A percentile compares a stretch with the other conserved stretches of the same genome.
These are phyloP conservation scores for Gortyna flavago DNA, from an alignment of 2,888 invertebrate species.

Conservation along the genomic window DNA sequence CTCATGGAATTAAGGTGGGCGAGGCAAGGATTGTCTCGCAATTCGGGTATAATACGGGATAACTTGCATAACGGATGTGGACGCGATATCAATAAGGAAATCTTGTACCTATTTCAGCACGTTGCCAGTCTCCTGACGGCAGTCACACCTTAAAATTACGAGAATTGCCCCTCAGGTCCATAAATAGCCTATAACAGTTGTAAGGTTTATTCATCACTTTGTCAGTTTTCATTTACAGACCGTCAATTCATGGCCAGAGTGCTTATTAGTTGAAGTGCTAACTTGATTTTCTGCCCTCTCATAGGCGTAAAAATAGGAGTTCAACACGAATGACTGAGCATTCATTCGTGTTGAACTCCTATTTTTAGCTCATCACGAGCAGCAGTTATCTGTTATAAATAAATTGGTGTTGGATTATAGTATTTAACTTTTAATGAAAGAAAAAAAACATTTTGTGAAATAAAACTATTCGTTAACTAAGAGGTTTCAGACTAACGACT, in stretches of 20 bases:
- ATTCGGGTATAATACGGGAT: not conserved
- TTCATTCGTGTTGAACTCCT: not conserved
- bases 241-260: not conserved
- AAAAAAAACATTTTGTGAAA: not conserved
- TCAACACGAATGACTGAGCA: too few species aligned
- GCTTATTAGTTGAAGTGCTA: not conserved
- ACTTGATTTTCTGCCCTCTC: not conserved
- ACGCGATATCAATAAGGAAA: too few species aligned
- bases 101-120: too few species aligned
- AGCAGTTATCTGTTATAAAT: constrained; percentile 1
- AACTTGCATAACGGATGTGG: not conserved
- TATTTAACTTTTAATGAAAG: not conserved
- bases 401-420: not conserved
- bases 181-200: not conserved
- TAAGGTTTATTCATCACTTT: not conserved
- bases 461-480: not conserved
- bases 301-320: too few species aligned
- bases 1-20: not conserved
- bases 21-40: not conserved
- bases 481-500: not conserved
- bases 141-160: too few species aligned
- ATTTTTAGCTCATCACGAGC: not conserved
- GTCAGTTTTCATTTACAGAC: not conserved
- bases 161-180: too few species aligned
- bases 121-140: too few species aligned